These are phyloP conservation scores for Ophthalmolycus amberensis DNA, from an alignment of 2,113 vertebrate genomes.

Conservation along the genomic window DNA sequence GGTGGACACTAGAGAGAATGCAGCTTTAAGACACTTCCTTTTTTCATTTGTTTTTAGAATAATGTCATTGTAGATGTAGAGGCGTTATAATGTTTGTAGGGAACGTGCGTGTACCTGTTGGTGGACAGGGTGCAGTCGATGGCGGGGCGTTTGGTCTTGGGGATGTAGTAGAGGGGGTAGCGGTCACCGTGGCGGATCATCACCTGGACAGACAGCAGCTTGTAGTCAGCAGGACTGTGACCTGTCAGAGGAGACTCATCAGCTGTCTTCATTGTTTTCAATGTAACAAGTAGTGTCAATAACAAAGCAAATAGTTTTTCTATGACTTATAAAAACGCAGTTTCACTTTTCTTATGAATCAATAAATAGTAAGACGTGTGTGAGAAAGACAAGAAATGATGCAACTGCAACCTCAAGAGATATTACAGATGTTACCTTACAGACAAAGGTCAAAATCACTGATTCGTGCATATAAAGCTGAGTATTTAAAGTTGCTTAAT, in stretches of 20 bases:
- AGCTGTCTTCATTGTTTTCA: not conserved
- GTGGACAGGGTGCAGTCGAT: slow-evolving; percentile 92
- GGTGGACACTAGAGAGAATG: too few relatives aligned
- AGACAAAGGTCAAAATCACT: not conserved
- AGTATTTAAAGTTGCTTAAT: not conserved
- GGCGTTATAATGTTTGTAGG: not conserved
- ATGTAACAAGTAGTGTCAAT: not conserved
- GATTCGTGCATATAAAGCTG: too few relatives aligned
- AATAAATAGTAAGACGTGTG: not conserved
- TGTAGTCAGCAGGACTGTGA: slow-evolving; percentile 93
- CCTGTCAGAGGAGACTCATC: slow-evolving; percentile 80
- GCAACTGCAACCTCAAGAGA: too few relatives aligned
- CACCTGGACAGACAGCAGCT: slow-evolving; percentile 92
- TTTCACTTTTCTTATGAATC: not conserved
- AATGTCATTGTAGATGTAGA: not conserved
- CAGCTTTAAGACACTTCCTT: too few relatives aligned
- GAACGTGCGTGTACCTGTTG: slow-evolving; percentile 84
- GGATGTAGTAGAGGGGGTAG: slow-evolving; percentile 95
- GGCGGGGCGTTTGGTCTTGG: slow-evolving; percentile 93
- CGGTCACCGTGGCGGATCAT: slow-evolving; percentile 97
- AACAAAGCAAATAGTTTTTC: not conserved
- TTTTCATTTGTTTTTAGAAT: too few relatives aligned
- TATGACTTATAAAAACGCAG: not conserved
- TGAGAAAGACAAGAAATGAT: not conserved
- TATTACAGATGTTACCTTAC: not conserved